phyloP scores from a whole-genome alignment of 2,113 vertebrate species.

The Actinemys pallida region DNA sequence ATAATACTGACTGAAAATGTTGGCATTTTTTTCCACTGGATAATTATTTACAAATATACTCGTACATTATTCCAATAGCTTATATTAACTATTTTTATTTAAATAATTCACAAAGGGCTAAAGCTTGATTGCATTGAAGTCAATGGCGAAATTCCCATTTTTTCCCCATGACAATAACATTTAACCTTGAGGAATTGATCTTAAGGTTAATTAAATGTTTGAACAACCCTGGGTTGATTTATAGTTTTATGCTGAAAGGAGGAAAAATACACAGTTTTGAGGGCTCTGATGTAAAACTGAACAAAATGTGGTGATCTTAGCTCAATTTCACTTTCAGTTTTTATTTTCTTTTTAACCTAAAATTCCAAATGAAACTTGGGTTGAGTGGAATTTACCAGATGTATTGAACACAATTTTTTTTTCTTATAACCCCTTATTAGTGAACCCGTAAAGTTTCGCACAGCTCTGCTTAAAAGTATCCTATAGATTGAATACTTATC shows the following conservation, averaged over 20 bases:
- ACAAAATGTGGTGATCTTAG: constrained; percentile 52
- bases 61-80: constrained; percentile 41
- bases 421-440: neutral
- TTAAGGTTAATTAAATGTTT: constrained; percentile 77
- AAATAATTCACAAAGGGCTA: constrained; percentile 49
- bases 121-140: constrained; percentile 52
- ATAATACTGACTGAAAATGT: neutral
- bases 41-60: constrained; percentile 18
- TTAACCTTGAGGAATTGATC: constrained; percentile 71
- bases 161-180: constrained; percentile 58
- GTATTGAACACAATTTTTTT: neutral
- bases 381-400: neutral
- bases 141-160: constrained; percentile 66
- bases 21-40: constrained; percentile 2
- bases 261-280: constrained; percentile 69
- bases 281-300: constrained; percentile 70
- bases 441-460: neutral
- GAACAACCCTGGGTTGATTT: constrained; percentile 68
- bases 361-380: neutral
- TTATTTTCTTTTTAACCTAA: constrained; percentile 66
- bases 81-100: constrained; percentile 28
- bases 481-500: neutral
- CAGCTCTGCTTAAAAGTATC: neutral
- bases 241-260: constrained; percentile 70
- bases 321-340: constrained; percentile 57